Percentiles rank a stretch among this genome's conserved stretches.
Conservation (phyloP, 2,888 invertebrate species). For the Lamellibrachia columna region DNA sequence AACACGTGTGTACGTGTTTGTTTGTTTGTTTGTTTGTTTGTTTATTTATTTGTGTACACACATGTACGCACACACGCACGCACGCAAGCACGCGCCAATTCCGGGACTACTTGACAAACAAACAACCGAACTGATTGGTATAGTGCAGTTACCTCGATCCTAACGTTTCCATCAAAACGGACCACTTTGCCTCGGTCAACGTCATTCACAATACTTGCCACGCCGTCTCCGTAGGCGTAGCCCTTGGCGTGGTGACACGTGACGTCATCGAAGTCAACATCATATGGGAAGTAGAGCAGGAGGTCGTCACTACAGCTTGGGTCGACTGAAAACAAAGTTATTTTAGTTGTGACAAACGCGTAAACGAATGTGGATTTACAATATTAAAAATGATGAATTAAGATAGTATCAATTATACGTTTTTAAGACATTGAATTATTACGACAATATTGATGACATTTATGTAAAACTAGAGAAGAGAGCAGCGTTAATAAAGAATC, state of each 20-base stretch:
- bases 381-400: too few species aligned
- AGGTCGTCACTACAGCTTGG: neutral
- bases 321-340: neutral
- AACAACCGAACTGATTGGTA: neutral
- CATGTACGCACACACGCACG: neutral
- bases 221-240: neutral
- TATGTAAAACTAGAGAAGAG: too few species aligned
- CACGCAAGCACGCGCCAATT: neutral
- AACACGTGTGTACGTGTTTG: too few species aligned
- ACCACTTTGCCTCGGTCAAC: neutral
- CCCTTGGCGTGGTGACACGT: neutral
- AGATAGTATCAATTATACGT: too few species aligned
- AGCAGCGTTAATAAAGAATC: too few species aligned
- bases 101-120: neutral
- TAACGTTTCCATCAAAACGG: constrained; percentile 2
- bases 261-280: neutral
- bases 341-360: neutral
- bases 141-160: neutral
- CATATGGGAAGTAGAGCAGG: neutral
- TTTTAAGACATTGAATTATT: too few species aligned
- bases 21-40: too few species aligned
- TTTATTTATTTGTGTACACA: too few species aligned
- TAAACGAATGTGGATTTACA: too few species aligned
- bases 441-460: too few species aligned
- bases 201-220: neutral